Base-by-base conservation (phyloP, 2,888 invertebrate species). In the Archaeoteleia sp. region DNA sequence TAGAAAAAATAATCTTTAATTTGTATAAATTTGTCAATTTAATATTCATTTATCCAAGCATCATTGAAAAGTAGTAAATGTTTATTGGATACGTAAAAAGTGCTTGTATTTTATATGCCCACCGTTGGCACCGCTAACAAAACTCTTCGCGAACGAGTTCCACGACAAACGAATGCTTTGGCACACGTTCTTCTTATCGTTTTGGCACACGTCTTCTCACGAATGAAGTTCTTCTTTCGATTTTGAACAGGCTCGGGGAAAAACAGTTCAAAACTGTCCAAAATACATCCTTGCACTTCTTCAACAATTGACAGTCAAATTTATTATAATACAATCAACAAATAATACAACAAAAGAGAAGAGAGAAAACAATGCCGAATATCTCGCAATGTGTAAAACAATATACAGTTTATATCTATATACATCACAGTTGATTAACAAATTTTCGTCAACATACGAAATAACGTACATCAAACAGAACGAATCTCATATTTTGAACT, bases 151-250 rank as follows among this genome's bases (percentile, higher is more conserved):
- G 34, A 39, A 42, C 17, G 34, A 40, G 34, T 32, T 37, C 17
- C 42, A 48, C 54, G 23, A 45, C 58, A 58, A 58, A 62, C 53
- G 62, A 49, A 63, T 48, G 48, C 65, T 70, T 70, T 70, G 70
- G 70, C 70, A 67, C 65, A 30, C 63, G 48, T 65, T 61, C 35
- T 43, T 65, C 45, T 65, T 51, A 27, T 48, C 60, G 46, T 55
- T 61, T 62, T 70, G 70, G 66, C 70, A 62, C 66, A 55, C 40
- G 49, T 66, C 45, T 51, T 48, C 39, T 49, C 39, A 55, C 42
- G 49, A 62, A 48, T 45, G 58, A 63, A 63, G 42, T 54, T 34
- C 29, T 20, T 30, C 49, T 30, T 34, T 49, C 45, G 27, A 46
- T 58, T 48, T 48, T 43, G 14, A 35, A 51, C 39, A 40, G 51